Conservation (phyloP, 2,797 vertebrate genomes). For the Lophius americanus region DNA sequence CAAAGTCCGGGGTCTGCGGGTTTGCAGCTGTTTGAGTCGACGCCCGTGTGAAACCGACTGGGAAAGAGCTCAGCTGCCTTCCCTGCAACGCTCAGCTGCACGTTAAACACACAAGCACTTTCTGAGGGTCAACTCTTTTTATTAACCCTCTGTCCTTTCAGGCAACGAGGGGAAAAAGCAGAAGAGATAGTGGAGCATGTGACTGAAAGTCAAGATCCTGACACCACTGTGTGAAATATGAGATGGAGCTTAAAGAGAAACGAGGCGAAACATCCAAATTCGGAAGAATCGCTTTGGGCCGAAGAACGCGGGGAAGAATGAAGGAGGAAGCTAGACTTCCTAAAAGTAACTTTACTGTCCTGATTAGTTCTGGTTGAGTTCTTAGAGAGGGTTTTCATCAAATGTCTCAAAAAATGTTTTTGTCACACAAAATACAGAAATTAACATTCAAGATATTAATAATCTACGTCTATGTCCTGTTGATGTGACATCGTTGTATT, state of each 20-base stretch:
- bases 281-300: too few species aligned
- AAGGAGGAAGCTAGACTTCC: too few species aligned
- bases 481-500: too few species aligned
- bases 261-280: background rate
- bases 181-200: constrained; percentile 47
- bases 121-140: constrained; percentile 47
- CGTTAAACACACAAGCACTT: constrained; percentile 69
- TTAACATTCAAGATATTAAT: too few species aligned
- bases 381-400: background rate
- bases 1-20: constrained; percentile 19
- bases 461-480: too few species aligned
- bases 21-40: constrained; percentile 55
- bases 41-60: constrained; percentile 47
- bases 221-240: too few species aligned
- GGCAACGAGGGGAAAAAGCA: constrained; percentile 38
- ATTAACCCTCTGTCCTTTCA: constrained; percentile 51
- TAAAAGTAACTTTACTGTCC: too few species aligned
- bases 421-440: too few species aligned
- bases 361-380: too few species aligned
- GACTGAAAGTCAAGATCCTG: constrained; percentile 25
- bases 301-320: too few species aligned
- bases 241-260: background rate
- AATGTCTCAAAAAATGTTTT: too few species aligned
- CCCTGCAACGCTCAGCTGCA: constrained; percentile 70
- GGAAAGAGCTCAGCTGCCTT: constrained; percentile 40